phyloP scores from a whole-genome alignment of 2,888 invertebrate genomes.

The Pollenia angustigena region DNA sequence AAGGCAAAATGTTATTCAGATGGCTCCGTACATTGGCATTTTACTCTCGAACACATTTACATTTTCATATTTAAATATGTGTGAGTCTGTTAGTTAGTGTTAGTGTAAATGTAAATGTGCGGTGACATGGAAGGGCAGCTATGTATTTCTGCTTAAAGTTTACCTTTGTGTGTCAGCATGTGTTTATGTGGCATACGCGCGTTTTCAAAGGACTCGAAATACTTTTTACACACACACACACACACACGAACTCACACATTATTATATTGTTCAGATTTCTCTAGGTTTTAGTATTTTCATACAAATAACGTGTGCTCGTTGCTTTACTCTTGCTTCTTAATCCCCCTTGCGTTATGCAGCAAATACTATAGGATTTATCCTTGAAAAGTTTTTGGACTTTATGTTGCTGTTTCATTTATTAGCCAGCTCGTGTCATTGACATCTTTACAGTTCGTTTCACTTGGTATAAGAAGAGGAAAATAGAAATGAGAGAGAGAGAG shows the following conservation, averaged over 20 bases:
- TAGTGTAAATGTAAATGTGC: conserved; percentile 21
- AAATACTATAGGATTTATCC: conserved; percentile 22
- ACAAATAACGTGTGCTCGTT: not conserved
- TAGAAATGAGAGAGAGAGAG: not conserved
- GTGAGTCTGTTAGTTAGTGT: conserved; percentile 5
- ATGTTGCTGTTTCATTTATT: conserved; percentile 2
- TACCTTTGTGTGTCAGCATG: conserved; percentile 5
- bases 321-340: not conserved
- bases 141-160: conserved; percentile 20
- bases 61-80: not conserved
- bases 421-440: conserved; percentile 76
- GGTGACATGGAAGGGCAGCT: conserved; percentile 53
- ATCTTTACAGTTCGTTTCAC: conserved; percentile 79
- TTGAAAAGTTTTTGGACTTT: conserved; percentile 74
- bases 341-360: not conserved
- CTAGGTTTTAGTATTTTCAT: not conserved
- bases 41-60: not conserved
- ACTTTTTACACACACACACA: not conserved
- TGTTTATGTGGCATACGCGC: conserved; percentile 17
- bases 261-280: not conserved
- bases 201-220: conserved; percentile 33
- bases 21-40: conserved; percentile 61
- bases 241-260: not conserved
- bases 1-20: conserved; percentile 63
- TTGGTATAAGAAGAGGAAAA: conserved; percentile 33